Evolutionary conservation across 1,140 invertebrate genomes (phyloP), one percentile per base, ranked within the genome.

Genomic region (Drosophila leontia): DNA sequence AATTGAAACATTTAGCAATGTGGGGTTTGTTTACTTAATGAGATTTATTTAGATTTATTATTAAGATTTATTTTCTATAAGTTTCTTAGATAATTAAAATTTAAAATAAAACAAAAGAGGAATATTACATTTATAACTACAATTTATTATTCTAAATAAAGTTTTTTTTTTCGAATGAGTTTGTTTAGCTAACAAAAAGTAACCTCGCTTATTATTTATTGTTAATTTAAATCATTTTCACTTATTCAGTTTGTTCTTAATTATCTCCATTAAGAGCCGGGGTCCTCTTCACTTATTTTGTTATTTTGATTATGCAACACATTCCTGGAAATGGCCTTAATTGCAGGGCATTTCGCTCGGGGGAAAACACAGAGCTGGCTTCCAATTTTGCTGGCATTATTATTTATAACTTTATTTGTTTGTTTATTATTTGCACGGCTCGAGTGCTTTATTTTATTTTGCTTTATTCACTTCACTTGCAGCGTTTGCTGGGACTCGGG

Each of bases 401-500:
- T 63, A 63, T 63, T 63, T 60, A 63, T 63, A 64, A 64, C 55
- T 64, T 64, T 60, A 59, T 60, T 60, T 59, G 61, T 37, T 41
- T 60, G 55, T 58, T 60, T 60, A 39, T 58, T 58, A 44, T 26
- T 58, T 58, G 56, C 35, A 23, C 34, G 51, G 19, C 56, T 42
- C 26, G 17, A 59, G 26, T 63, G 61, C 29, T 42, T 41, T 29
- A 32, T 59, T 60, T 34, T 61, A 34, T 34, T 55, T 55, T 37
- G 51, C 51, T 61, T 23, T 15, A 44, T 64, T 34, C n/a, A 50
- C n/a, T 50, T 58, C n/a, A 42, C 37, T 58, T 58, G 35, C 37
- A 26, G 56, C 12, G 7, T 4, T 34, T n/a, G 29, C 37, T 6
- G 17, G 3, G 41, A 17, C 41, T 9, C 1, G 45, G 19, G 3